phyloP scores from a whole-genome alignment of 2,113 vertebrate genomes.

The Callospermophilus lateralis region DNA sequence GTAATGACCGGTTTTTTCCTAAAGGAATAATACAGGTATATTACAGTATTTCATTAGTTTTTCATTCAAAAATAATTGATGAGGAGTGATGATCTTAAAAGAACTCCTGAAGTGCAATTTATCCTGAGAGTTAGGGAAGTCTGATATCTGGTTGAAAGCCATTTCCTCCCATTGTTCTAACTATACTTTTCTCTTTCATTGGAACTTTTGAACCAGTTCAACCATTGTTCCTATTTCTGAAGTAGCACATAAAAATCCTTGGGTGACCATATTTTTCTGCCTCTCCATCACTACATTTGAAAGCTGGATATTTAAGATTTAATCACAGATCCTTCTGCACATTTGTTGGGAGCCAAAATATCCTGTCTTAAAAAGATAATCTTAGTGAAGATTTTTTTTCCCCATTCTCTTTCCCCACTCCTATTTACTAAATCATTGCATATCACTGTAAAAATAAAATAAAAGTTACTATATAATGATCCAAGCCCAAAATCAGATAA shows the following conservation, averaged over 20 bases:
- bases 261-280: background rate
- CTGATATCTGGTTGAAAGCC: background rate
- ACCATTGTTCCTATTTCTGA: background rate
- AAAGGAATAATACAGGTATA: background rate
- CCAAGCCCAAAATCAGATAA: background rate
- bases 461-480: background rate
- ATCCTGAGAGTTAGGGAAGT: background rate
- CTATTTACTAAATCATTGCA: background rate
- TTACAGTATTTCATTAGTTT: background rate
- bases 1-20: background rate
- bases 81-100: background rate
- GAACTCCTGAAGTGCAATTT: background rate
- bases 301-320: background rate
- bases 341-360: background rate
- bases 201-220: background rate
- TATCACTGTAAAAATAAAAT: background rate
- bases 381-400: background rate
- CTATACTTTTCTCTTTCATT: background rate
- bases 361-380: background rate
- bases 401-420: background rate
- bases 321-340: background rate
- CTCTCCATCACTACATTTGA: background rate
- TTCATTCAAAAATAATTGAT: conserved; percentile 51
- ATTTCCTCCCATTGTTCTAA: background rate
- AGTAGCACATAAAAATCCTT: conserved; percentile 1